Conservation (phyloP, 2,113 vertebrate species). For the Synodontis membranacea region DNA sequence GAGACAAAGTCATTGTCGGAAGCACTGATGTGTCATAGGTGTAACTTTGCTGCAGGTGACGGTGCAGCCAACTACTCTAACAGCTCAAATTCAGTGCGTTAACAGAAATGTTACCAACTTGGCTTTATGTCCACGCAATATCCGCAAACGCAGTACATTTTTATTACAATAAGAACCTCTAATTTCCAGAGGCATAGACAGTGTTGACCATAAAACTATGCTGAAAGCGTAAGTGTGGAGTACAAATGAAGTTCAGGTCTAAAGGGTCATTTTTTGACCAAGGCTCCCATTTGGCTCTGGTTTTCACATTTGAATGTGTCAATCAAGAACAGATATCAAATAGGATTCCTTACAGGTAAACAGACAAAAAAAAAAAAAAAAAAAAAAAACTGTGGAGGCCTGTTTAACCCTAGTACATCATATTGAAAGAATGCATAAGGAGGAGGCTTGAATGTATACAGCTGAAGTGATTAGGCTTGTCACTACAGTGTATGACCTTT, state of each 20-base stretch:
- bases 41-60: constrained; percentile 8
- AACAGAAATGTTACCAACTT: not conserved
- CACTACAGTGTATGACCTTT: constrained; percentile 19
- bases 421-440: constrained; percentile 1
- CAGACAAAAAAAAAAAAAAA: not conserved
- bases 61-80: constrained; percentile 7
- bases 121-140: not conserved
- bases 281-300: not conserved
- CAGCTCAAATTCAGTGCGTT: constrained; percentile 25
- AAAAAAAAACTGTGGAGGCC: not conserved
- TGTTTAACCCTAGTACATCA: not conserved
- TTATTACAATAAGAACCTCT: not conserved
- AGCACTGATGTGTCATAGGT: not conserved
- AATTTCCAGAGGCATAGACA: not conserved
- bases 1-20: not conserved
- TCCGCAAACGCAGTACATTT: too few species aligned
- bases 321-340: not conserved
- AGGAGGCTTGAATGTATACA: not conserved
- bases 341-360: not conserved
- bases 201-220: not conserved
- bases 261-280: not conserved
- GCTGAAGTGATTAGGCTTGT: constrained; percentile 23
- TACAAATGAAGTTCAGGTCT: not conserved
- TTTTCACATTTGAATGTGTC: not conserved
- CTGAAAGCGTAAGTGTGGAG: not conserved